Base-by-base conservation (phyloP, 2,797 vertebrate genomes). In the Parambassis ranga region DNA sequence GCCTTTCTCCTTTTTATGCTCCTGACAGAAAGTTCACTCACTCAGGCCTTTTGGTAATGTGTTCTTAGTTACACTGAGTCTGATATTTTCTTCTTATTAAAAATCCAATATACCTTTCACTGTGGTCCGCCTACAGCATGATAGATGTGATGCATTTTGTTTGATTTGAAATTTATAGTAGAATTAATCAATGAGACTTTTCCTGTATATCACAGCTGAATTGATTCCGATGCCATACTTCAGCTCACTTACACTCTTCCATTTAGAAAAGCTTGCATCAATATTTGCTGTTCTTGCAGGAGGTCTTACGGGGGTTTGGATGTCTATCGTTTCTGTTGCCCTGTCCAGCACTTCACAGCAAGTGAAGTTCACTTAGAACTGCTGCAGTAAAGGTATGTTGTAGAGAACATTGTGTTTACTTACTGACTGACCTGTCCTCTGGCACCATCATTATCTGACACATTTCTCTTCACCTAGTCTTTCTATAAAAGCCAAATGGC, bases 71-170 rank as follows among this genome's bases (percentile, higher is more conserved):
- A 65, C 59, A 58, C 24, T 10, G 1, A 67, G 37, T 35, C 15
- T 71, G 53, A 47, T 65, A 63, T 69, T 77, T 67, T 46, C 22
- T 46, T 33, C 33, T 61, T 31, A 72, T 79, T 75, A 74, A 70
- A 79, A 68, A 71, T 65, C 55, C 66, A 71, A 55, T 72, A 56
- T 30, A 30, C 8, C 23, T 43, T 46, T 72, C 51, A 26, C 22
- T 33, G 33, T 15, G 38, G 37, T 36, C 72, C 38, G 18, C 64
- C 65, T 43, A 31, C 43, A 36, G 49, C 32, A 11, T 39, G 67
- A 80, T 57, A n/a, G 55, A 83, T 70, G 67, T 2, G 32, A 51
- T 38, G 20, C 64, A 64, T 14, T 58, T 68, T 47, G 61, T 61
- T 72, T 66, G 61, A 71, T 67, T 55, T 61, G 31, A 44, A 57